Evolutionary conservation across 2,797 vertebrate genomes (phyloP).

Genomic region (Rhadinocentrus ornatus): DNA sequence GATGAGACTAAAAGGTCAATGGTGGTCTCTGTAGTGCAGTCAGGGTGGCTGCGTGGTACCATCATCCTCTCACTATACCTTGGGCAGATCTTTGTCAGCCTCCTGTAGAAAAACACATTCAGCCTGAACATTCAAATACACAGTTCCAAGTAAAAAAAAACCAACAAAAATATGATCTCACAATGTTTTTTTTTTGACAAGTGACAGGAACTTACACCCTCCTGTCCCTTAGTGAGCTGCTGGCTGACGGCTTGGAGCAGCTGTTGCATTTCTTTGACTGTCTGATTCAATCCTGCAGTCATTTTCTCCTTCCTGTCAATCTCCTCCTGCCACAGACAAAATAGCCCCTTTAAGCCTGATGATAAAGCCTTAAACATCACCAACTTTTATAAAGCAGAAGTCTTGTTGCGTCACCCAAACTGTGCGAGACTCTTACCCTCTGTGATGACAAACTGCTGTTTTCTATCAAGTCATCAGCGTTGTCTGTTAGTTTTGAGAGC

Average conservation of each 20-base stretch:
- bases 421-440: slow-evolving; percentile 77
- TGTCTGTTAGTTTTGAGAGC: slow-evolving; percentile 88
- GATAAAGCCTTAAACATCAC: neutral
- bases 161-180: neutral
- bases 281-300: slow-evolving; percentile 90
- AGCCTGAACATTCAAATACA: slow-evolving; percentile 12
- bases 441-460: slow-evolving; percentile 89
- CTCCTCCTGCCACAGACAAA: slow-evolving; percentile 82
- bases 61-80: slow-evolving; percentile 68
- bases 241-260: slow-evolving; percentile 89
- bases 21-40: slow-evolving; percentile 70
- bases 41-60: slow-evolving; percentile 47
- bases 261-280: slow-evolving; percentile 92
- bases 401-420: neutral
- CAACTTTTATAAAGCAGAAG: neutral
- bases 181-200: neutral
- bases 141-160: neutral
- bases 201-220: slow-evolving; percentile 71
- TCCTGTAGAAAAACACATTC: slow-evolving; percentile 65
- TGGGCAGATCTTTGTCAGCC: slow-evolving; percentile 71
- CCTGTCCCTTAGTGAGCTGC: slow-evolving; percentile 91
- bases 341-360: slow-evolving; percentile 8
- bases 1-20: slow-evolving; percentile 59
- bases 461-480: slow-evolving; percentile 88
- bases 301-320: slow-evolving; percentile 89